Base-by-base conservation (phyloP, 2,797 vertebrate species). In the Acanthopagrus latus region DNA sequence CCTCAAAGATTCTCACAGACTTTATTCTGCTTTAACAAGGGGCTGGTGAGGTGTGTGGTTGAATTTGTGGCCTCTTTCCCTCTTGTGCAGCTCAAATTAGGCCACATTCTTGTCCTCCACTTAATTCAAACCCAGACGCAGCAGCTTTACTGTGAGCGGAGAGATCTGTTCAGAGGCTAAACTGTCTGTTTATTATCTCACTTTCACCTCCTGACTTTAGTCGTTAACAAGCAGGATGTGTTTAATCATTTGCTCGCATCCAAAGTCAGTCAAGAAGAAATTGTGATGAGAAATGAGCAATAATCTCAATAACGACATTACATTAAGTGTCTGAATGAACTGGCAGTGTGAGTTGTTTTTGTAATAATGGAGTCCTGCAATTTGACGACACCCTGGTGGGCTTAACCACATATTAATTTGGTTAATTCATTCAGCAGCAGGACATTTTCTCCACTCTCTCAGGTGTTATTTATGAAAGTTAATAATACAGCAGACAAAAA, bases 1-100 rank as follows among this genome's bases (percentile, higher is more conserved):
- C 70, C 68, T 66, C 50, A 27, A 59, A 65, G 55, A 60, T 54
- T 52, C 66, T 51, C 4, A 48, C 64, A 70, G 50, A 44, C 51
- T 84, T 64, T 74, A 71, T 71, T 80, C 78, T 5, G 63, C 52
- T 77, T 33, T 82, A 86, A 83, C 71, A 67, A 66, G 80, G 80
- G 11, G 29, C 0, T 12, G n/a, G n/a, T 23, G 21, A 21, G 16
- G 48, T 56, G 47, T 78, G 43, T 17, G 67, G 62, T 60, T 66
- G 71, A 84, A 84, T 76, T 71, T 68, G 23, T 20, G 55, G 3
- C 51, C 60, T 67, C 48, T 48, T 7, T 71, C 63, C 73, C 80
- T 56, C 3, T 20, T 69, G 74, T 57, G 59, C 68, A 66, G 65
- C 65, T 73, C 44, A 74, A 71, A 71, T 79, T 33, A 82, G 82